Base-by-base conservation (phyloP, 2,113 vertebrate genomes). In the Cranoglanis bouderius region DNA sequence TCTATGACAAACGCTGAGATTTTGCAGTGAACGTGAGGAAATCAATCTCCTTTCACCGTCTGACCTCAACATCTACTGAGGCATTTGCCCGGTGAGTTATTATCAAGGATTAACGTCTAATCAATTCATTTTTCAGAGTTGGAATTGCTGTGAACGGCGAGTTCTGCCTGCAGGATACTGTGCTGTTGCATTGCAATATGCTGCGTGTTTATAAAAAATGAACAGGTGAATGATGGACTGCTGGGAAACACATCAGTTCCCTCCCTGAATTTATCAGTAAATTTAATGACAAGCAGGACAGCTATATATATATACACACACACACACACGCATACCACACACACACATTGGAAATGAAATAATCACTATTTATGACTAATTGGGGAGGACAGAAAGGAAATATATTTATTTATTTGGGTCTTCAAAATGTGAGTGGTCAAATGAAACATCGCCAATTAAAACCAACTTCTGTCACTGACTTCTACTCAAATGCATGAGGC, bases 221-320 rank as follows among this genome's bases (percentile, higher is more conserved):
- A n/a, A 32, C 85, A 77, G 85, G 53, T 61, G 61, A 84, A 86
- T 59, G 70, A 78, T 46, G 24, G 53, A 61, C 21, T 49, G 2
- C 61, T 67, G 61, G 7, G 13, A 29, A 24, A 38, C 9, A 40
- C 21, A 26, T 8, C 46, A 2, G 4, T 49, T 14, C 16, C 18
- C 29, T 51, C 61, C 59, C 63, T 70, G 40, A 26, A 26, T 77
- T 75, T 40, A 38, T n/a, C 65, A 70, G n/a, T 6, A 35, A 13
- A 67, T 67, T 14, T 2, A 70, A 0, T 35, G 32, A 70, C 32
- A 29, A 65, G 29, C 61, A 65, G 24, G 59, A 61, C 10, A 63
- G 40, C 14, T 84, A 32, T 49, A 51, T 70, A 84, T 29, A 21
- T 12, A 16, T 14, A 70, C 4, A 43, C 40, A 43, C 40, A 43